Evolutionary conservation across 2,113 vertebrate species (phyloP), one percentile per base, ranked within the genome.

Genomic region (Catharus minimus): DNA sequence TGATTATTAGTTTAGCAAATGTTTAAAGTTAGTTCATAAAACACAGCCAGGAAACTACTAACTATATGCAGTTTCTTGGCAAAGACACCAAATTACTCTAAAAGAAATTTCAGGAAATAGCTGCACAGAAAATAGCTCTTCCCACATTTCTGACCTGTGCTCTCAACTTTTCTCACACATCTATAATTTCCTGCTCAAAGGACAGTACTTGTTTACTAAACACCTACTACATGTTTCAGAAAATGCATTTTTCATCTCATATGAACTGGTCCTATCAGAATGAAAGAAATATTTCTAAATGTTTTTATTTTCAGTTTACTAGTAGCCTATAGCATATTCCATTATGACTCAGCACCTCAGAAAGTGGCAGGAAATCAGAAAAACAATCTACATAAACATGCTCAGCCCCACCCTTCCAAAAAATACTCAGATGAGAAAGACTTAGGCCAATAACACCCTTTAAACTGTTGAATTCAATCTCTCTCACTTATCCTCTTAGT

Each of bases 91-190:
- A 49, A 41, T 21, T 8, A 77, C 47, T 88, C 26, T 74, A 67
- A 86, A 83, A 83, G 47, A 11, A 78, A 49, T 79, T 82, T 76
- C 69, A 87, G 69, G 57, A 89, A 90, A 78, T 36, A 88, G 78
- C 16, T 22, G 7, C 60, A 64, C 9, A 92, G 39, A 88, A 93
- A 91, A 87, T 36, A 66, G 39, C 33, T 91, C 22, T 91, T 88
- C 32, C 39, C 49, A 62, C 39, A 44, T 60, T 89, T 95, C 65
- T 77, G 72, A 21, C 39, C 62, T 87, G 16, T 55, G 55, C 28
- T 84, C 50, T 79, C 69, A 90, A 62, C 76, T 71, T 74, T 67
- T 46, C n/a, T 74, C 72, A 91, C n/a, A 18, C 41, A 82, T 87
- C 24, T 39, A 77, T 43, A 55, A 76, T 26, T 85, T 91, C 43